Evolutionary conservation across 2,888 invertebrate species (phyloP), one percentile per base, ranked within the genome.

Genomic region (Argyresthia goedartella): DNA sequence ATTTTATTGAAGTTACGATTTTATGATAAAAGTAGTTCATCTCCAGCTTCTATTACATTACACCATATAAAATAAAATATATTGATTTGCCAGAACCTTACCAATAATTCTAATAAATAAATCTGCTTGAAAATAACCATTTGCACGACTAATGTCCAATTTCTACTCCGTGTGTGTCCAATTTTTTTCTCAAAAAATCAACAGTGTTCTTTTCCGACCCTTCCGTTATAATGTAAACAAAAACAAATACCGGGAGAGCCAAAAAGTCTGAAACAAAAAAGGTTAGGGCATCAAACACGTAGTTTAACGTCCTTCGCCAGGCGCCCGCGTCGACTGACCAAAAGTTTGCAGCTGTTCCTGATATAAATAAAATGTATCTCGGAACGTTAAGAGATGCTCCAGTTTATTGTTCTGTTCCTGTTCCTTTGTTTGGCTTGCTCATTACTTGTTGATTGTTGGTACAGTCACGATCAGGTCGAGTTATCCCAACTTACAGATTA

Each of bases 331-430:
- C 71, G 62, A 71, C 80, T 85, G 84, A 86, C 85, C 86, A 86
- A 81, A 86, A 84, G 86, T 85, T 85, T 84, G 85, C 86, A 86
- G 86, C 86, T 86, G 85, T 82, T 81, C 58, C 56, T 62, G 57
- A 71, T 85, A 85, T 82, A 82, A 85, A 86, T 86, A 85, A 79
- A 77, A 69, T 82, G 82, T 84, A 82, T 81, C 76, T 80, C 80
- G 76, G 81, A 75, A 78, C 81, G 80, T 76, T 71, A 72, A 69
- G 73, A 73, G 72, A 72, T 70, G 76, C 67, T 71, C 68, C 66
- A 60, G 64, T 76, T 82, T 81, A 82, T 84, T 81, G 80, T 82
- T 81, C 59, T 57, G 55, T 55, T 55, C 56, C 58, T 59, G 58
- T 57, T 16, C n/a, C 45, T 55, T 58, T 59, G 61, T 65, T 65